Percentiles rank a stretch among this genome's conserved stretches.
Evolutionary conservation across 1,140 invertebrate species (phyloP).

Genomic region (Drosophila nigrodunni): DNA sequence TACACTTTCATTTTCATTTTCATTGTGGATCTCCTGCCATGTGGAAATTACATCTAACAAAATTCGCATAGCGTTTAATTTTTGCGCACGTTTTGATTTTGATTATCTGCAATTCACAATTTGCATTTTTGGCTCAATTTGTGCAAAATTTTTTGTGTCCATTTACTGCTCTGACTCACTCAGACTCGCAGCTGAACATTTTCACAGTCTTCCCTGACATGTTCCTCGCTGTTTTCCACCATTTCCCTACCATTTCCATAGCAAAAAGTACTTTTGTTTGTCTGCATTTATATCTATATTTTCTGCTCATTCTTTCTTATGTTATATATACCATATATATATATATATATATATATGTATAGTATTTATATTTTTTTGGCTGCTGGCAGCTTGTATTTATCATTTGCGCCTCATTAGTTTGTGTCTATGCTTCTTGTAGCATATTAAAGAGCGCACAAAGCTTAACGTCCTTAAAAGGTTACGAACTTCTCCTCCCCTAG

Average conservation of each 20-base stretch:
- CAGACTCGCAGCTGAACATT: constrained; percentile 45
- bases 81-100: constrained; percentile 78
- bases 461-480: constrained; percentile 8
- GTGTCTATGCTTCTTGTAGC: constrained; percentile 32
- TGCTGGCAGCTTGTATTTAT: constrained; percentile 73
- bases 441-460: constrained; percentile 35
- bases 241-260: background rate
- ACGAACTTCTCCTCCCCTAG: constrained; percentile 11
- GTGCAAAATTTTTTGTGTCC: constrained; percentile 5
- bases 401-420: constrained; percentile 77
- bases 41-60: constrained; percentile 69
- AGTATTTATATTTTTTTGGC: constrained; percentile 35
- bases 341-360: constrained; percentile 4
- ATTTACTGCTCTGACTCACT: constrained; percentile 48
- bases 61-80: constrained; percentile 59
- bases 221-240: background rate
- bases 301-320: too few relatives aligned
- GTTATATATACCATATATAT: background rate
- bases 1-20: constrained; percentile 4
- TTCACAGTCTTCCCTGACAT: background rate
- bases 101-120: constrained; percentile 72
- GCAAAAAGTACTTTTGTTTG: constrained; percentile 19
- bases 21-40: constrained; percentile 33
- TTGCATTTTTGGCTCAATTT: constrained; percentile 58
- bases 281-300: constrained; percentile 12